phyloP scores from a whole-genome alignment of 64 coral and sea anemone genomes.

The Astreopora myriophthalma region DNA sequence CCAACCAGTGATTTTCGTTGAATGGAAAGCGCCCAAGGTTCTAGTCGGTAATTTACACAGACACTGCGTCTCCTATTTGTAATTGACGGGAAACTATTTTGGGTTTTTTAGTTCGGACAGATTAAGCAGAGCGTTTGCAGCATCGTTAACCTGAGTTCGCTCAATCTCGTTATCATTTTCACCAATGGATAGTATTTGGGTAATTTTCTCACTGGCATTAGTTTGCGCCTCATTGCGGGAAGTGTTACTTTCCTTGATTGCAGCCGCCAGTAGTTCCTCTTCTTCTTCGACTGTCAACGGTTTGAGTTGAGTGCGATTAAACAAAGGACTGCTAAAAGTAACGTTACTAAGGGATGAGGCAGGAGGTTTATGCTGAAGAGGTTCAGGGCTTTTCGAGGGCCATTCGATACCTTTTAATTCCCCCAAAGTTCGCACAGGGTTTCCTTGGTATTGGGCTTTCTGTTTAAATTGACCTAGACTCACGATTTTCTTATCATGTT shows the following conservation, averaged over 20 bases:
- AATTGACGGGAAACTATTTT: background rate
- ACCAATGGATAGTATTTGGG: background rate
- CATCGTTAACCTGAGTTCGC: background rate
- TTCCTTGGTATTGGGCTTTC: conserved; percentile 9
- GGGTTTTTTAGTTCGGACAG: background rate
- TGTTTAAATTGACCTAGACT: too few species aligned
- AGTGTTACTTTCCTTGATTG: background rate
- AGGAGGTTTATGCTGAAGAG: background rate
- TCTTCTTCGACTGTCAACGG: background rate
- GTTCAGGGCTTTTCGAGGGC: background rate
- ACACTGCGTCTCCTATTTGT: too few species aligned
- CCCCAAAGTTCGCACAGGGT: conserved; percentile 42
- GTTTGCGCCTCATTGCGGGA: background rate
- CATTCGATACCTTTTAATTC: conserved; percentile 53
- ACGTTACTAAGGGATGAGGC: background rate
- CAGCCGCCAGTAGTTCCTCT: background rate
- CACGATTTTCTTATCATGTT: conserved; percentile 8
- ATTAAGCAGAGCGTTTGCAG: background rate
- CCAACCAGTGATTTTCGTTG: too few species aligned
- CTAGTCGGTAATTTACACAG: too few species aligned
- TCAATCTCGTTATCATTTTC: background rate
- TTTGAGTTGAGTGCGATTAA: background rate
- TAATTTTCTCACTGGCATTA: background rate
- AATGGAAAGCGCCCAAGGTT: too few species aligned
- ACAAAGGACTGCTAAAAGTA: background rate